These are phyloP conservation scores for Elymnias hypermnestra DNA, from an alignment of 1,140 invertebrate genomes.

Conservation along the genomic window DNA sequence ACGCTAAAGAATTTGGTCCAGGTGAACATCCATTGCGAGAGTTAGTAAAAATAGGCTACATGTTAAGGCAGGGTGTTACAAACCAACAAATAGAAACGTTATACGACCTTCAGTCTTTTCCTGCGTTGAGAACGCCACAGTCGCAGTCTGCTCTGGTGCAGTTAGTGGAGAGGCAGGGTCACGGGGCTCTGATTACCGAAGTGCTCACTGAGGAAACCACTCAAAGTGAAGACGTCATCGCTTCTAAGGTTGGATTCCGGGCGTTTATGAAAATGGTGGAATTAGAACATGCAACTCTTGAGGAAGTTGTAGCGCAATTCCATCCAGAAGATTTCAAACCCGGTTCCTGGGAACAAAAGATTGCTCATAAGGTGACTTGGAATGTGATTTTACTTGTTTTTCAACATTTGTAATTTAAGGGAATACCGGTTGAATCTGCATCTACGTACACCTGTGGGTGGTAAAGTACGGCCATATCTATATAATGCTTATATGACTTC, in stretches of 20 bases:
- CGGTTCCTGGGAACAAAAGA: constrained; percentile 84
- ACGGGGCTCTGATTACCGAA: constrained; percentile 86
- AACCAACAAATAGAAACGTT: constrained; percentile 86
- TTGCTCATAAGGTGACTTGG: constrained; percentile 78
- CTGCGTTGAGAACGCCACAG: constrained; percentile 79
- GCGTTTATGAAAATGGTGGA: constrained; percentile 91
- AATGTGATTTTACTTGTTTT: neutral
- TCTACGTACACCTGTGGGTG: too few species aligned
- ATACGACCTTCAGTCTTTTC: constrained; percentile 87
- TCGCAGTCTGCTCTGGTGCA: neutral
- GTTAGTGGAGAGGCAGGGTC: constrained; percentile 77
- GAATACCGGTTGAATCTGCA: too few species aligned
- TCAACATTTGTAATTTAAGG: too few species aligned
- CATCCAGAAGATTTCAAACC: constrained; percentile 88
- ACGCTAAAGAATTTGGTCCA: constrained; percentile 86
- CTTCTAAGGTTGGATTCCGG: constrained; percentile 86
- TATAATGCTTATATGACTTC: too few species aligned
- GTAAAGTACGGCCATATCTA: too few species aligned
- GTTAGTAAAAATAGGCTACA: constrained; percentile 86
- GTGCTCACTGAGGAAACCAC: constrained; percentile 86
- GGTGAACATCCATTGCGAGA: constrained; percentile 86
- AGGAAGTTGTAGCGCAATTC: constrained; percentile 89
- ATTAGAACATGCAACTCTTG: constrained; percentile 85
- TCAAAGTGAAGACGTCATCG: constrained; percentile 84
- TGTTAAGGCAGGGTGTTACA: constrained; percentile 84